Evolutionary conservation across 2,797 vertebrate genomes (phyloP).

Genomic region (Bufotes viridis): DNA sequence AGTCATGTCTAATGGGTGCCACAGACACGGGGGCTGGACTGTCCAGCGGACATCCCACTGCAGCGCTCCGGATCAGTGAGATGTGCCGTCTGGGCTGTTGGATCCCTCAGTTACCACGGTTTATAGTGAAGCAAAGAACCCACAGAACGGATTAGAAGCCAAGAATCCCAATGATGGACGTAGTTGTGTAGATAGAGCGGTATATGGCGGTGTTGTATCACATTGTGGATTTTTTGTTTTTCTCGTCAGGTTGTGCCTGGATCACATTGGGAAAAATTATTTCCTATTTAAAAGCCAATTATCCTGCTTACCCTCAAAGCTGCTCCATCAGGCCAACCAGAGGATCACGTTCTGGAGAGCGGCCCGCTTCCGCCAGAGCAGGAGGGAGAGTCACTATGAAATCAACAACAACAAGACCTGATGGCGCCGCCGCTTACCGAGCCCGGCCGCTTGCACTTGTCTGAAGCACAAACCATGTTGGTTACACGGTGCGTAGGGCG

Average conservation of each 20-base stretch:
- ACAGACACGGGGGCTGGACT: no score
- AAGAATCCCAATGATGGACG: not conserved
- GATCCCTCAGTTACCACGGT: no score
- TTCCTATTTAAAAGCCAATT: slow-evolving; percentile 79
- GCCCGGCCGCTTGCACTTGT: not conserved
- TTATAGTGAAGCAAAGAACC: no score
- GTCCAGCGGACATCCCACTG: no score
- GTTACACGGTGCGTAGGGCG: not conserved
- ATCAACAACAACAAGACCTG: slow-evolving; percentile 31
- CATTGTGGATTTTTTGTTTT: not conserved
- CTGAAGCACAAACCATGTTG: not conserved
- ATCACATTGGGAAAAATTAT: slow-evolving; percentile 86
- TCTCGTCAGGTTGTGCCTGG: slow-evolving; percentile 83
- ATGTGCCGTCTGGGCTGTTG: no score
- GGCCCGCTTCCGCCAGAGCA: slow-evolving; percentile 73
- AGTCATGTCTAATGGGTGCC: no score
- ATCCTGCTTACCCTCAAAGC: slow-evolving; percentile 81
- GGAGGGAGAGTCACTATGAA: slow-evolving; percentile 63
- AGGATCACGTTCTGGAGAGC: slow-evolving; percentile 89
- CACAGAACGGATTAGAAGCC: no score
- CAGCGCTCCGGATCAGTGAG: no score
- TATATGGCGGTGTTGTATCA: not conserved
- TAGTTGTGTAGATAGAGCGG: not conserved
- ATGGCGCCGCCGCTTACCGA: not conserved
- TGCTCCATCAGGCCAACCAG: slow-evolving; percentile 79